Evolutionary conservation across 2,113 vertebrate species (phyloP), one percentile per base, ranked within the genome.

Genomic region (Oenanthe oenanthe): DNA sequence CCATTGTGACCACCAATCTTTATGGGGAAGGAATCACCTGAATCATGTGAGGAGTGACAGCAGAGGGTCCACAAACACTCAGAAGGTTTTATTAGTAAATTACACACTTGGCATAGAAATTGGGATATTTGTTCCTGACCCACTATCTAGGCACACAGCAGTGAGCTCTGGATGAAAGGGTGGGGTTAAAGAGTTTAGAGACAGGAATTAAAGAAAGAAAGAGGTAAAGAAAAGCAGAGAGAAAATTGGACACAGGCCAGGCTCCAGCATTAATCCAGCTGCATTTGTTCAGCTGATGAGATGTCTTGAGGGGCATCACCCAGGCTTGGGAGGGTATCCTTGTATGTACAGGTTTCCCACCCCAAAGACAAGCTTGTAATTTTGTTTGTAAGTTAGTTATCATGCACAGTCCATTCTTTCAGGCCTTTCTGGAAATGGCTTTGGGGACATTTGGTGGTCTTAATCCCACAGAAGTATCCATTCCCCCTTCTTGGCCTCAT

Each of bases 41-140:
- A 58, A 32, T 65, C 15, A 1, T 58, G 51, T 38, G 19, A 66
- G 15, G 19, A 66, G 24, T 0, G 1, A 24, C 6, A 57, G 10
- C 1, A 7, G 17, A 56, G 34, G 8, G 5, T 34, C 25, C 40
- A n/a, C 43, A 60, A 73, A 17, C 16, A 36, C 28, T 51, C 22
- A 43, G 43, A 20, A 36, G n/a, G 4, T 51, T 76, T 66, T 58
- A 51, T 43, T 51, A 58, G 18, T 38, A 29, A 66, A 51, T 24
- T 38, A 28, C 15, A 58, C 11, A 25, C 16, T 58, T 60, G 76
- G 21, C 22, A n/a, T n/a, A 17, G 15, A 73, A 88, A 65, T 29
- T 73, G 22, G 4, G n/a, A 28, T 58, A 24, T 45, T 29, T 25
- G 12, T 29, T 51, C 38, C 28, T 51, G 22, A 38, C 28, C 32